phyloP scores from a whole-genome alignment of 1,140 invertebrate species.

The Hycleus cichorii region DNA sequence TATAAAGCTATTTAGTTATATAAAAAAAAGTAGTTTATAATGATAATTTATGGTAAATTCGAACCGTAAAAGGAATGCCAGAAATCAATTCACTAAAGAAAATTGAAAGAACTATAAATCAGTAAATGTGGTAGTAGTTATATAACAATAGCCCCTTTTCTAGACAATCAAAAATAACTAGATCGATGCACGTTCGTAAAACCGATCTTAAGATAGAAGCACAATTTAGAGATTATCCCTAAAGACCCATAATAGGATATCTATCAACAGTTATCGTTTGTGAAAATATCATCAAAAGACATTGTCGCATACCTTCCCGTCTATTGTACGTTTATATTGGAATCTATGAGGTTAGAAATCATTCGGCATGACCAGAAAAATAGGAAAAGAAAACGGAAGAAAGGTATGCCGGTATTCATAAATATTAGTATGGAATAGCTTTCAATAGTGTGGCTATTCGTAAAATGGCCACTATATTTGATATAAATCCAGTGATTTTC shows the following conservation, averaged over 20 bases:
- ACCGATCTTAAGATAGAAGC: slow-evolving; percentile 11
- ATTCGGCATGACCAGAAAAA: slow-evolving; percentile 4
- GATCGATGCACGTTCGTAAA: slow-evolving; percentile 13
- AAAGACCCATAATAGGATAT: slow-evolving; percentile 13
- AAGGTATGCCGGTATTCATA: slow-evolving; percentile 7
- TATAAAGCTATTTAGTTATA: no score
- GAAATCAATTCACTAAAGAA: neutral
- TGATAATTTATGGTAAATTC: no score
- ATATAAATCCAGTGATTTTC: slow-evolving; percentile 15
- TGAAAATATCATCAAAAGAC: slow-evolving; percentile 10
- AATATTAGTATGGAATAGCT: slow-evolving; percentile 10
- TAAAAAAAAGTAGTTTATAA: no score
- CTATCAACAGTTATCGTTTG: slow-evolving; percentile 16
- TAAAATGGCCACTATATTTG: slow-evolving; percentile 3
- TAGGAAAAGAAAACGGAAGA: neutral
- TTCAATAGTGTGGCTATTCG: slow-evolving; percentile 4
- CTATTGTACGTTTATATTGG: neutral
- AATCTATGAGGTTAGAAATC: neutral
- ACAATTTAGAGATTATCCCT: slow-evolving; percentile 14
- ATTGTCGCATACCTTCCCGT: slow-evolving; percentile 8
- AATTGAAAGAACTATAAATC: slow-evolving; percentile 6
- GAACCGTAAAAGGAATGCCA: no score
- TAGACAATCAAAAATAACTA: slow-evolving; percentile 12
- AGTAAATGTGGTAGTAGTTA: slow-evolving; percentile 1
- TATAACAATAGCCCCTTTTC: slow-evolving; percentile 5